Evolutionary conservation across 2,113 vertebrate genomes (phyloP).

Genomic region (Toxostoma redivivum): DNA sequence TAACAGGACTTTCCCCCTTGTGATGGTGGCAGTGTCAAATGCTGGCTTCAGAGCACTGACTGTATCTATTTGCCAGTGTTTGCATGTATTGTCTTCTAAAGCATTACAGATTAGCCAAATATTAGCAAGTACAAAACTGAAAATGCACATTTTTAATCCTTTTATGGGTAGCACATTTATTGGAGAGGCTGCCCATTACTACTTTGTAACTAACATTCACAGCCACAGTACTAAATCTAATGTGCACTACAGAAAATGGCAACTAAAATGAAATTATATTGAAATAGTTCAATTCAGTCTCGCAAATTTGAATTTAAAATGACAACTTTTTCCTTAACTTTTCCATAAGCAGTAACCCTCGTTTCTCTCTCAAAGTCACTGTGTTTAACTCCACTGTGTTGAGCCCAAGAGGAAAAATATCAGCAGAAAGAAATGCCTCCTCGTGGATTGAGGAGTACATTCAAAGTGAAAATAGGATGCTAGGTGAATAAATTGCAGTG

Average conservation of each 20-base stretch:
- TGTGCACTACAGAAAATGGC: background rate
- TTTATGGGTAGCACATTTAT: background rate
- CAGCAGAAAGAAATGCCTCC: background rate
- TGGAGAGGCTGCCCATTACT: constrained; percentile 24
- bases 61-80: background rate
- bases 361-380: constrained; percentile 10
- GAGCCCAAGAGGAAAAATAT: background rate
- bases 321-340: background rate
- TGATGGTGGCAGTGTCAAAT: background rate
- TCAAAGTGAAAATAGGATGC: background rate
- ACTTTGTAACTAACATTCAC: constrained; percentile 8
- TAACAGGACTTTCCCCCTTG: background rate
- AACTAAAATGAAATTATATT: background rate
- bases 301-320: background rate
- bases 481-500: background rate
- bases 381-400: background rate
- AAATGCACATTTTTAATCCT: constrained; percentile 8
- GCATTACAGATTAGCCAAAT: background rate
- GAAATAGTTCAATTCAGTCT: background rate
- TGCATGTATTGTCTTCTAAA: background rate
- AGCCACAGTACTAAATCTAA: background rate
- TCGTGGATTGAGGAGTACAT: background rate
- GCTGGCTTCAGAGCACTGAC: background rate
- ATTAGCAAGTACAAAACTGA: background rate
- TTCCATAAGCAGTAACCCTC: background rate